phyloP scores from a whole-genome alignment of 1,140 invertebrate genomes.

The Drosophila paulistorum region DNA sequence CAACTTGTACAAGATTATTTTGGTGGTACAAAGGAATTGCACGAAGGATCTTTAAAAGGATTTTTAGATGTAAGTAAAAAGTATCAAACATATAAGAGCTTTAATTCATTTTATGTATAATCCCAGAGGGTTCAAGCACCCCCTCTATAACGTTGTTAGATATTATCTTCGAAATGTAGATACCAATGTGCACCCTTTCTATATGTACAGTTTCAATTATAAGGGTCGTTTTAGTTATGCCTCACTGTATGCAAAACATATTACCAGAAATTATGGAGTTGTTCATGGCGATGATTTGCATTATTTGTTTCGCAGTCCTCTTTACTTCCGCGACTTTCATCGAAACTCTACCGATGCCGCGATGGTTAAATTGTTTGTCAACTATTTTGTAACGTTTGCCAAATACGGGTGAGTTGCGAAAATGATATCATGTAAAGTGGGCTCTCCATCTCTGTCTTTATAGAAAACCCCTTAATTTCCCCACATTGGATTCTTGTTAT shows the following conservation, averaged over 20 bases:
- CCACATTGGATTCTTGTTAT: background rate
- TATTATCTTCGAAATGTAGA: constrained; percentile 38
- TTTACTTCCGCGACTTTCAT: constrained; percentile 55
- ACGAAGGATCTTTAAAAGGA: constrained; percentile 44
- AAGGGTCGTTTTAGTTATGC: constrained; percentile 50
- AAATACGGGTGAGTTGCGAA: background rate
- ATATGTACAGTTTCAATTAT: constrained; percentile 63
- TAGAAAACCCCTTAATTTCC: too few relatives aligned
- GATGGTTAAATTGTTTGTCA: constrained; percentile 33
- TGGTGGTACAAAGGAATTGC: constrained; percentile 41
- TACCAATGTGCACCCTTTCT: constrained; percentile 29
- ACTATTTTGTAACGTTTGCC: constrained; percentile 22
- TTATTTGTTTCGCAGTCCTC: constrained; percentile 64
- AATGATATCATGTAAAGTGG: too few relatives aligned
- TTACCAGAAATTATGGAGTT: constrained; percentile 46
- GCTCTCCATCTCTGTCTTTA: too few relatives aligned
- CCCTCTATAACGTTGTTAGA: constrained; percentile 50
- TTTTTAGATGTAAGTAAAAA: constrained; percentile 68
- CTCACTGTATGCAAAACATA: constrained; percentile 44
- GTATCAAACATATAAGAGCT: background rate
- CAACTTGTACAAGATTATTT: constrained; percentile 60
- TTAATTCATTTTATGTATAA: background rate
- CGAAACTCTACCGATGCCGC: constrained; percentile 43
- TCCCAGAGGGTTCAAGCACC: constrained; percentile 60
- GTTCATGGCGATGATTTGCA: constrained; percentile 71